Conservation (phyloP, 2,797 vertebrate genomes). For the Sebastiscus tertius region DNA sequence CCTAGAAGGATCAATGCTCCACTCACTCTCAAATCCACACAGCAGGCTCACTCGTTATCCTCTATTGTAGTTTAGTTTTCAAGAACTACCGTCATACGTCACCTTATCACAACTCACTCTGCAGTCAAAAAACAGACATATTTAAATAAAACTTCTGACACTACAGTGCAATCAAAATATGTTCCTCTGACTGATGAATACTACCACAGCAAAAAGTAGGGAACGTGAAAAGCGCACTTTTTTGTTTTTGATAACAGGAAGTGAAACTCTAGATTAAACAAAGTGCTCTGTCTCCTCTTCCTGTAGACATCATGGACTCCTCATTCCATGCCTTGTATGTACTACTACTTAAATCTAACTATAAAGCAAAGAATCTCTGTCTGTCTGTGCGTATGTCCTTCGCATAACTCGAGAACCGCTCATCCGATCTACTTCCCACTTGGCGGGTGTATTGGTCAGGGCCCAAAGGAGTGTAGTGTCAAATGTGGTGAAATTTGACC, state of each 20-base stretch:
- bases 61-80: not conserved
- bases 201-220: not conserved
- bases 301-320: not conserved
- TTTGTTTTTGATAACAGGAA: not conserved
- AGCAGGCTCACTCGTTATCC: not conserved
- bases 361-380: no score
- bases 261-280: constrained; percentile 6
- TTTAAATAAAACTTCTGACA: not conserved
- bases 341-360: not conserved
- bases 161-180: not conserved
- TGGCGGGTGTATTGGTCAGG: no score
- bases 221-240: not conserved
- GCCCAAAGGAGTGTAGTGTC: no score
- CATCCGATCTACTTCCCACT: no score
- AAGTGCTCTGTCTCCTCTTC: not conserved
- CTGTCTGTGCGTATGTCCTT: no score
- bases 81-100: not conserved
- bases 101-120: not conserved
- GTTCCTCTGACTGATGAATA: not conserved
- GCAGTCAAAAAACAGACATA: not conserved
- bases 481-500: no score
- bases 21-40: not conserved
- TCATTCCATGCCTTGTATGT: not conserved
- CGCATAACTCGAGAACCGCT: no score
- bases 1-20: not conserved